Base-by-base conservation (phyloP, 1,140 invertebrate species). In the Solenopsis invicta region DNA sequence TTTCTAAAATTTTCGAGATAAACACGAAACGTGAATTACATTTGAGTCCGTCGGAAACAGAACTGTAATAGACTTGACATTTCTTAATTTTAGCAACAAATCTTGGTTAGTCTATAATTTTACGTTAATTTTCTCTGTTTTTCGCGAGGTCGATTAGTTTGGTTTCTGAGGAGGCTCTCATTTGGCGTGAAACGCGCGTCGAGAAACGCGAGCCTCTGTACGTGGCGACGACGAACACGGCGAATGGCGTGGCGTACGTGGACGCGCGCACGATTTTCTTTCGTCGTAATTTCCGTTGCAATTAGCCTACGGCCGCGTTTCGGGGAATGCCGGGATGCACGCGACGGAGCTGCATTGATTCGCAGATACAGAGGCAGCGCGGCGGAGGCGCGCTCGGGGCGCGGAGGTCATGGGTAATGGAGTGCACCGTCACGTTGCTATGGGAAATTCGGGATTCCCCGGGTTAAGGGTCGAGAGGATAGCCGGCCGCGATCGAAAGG, bases 381-480 rank as follows among this genome's bases (percentile, higher is more conserved):
- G 37, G 64, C 64, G 77, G 61, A 80, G 81, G 78, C 75, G 89
- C 74, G 89, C 89, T 90, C 84, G 78, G 82, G 86, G 91, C 85
- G 87, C 87, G 86, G 92, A 92, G 92, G 92, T 92, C 91, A 92
- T 89, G 90, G 90, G 91, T 92, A 92, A 92, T 92, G 90, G 86
- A 88, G 91, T 91, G 88, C 87, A 91, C 87, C 90, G 87, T 90
- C 87, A 92, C 82, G 89, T 85, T 91, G 91, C 88, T 87, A 92
- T 92, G 88, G 88, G 88, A 90, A 92, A 90, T 91, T 89, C 78
- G 80, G 84, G 78, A 91, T 88, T 91, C 74, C 86, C 86, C 61
- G 81, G 88, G 66, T 87, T 69, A 88, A 90, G 87, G 74, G 78
- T 87, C 59, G 12, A 64, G 34, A 85, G 50, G 56, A 75, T 59